Base-by-base conservation (phyloP, 2,888 invertebrate genomes). In the Carcina quercana region DNA sequence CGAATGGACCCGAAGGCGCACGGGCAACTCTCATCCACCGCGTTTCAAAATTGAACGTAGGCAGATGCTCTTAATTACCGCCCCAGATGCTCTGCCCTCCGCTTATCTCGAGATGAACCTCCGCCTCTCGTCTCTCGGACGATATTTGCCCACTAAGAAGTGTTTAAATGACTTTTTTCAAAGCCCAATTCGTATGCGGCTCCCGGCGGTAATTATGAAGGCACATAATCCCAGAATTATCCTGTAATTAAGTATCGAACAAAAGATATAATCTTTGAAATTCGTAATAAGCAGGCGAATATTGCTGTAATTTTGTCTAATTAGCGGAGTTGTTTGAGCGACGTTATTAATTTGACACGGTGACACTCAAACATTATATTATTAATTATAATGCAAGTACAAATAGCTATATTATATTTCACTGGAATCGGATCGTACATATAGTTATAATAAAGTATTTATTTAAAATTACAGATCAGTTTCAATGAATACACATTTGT, bases 1-100 rank as follows among this genome's bases (percentile, higher is more conserved):
- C 63, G 71, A 80, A 79, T 78, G 83, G 79, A 79, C 80, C 78
- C 73, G 66, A 67, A 66, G 72, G 71, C 62, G 70, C 56, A 39
- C 46, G 53, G 59, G 35, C 73, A 78, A 76, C 74, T 62, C 68
- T 74, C 76, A 74, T 75, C 82, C 68, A 65, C 70, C 66, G 69
- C 71, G 74, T 64, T 79, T 75, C 82, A 79, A 83, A 83, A 83
- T 82, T 83, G 79, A 79, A 75, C 68, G 79, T 75, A 80, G 80
- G 80, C 83, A 82, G 83, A 83, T 83, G 82, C 70, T 69, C 82
- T 82, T 83, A 83, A 83, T 83, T 82, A 80, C 82, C 68, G 57
- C 45, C 43, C 69, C 83, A 82, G 83, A 68, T 82, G 83, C 68
- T 47, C 53, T 48, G 52, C 48, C 43, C 50, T 48, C 50, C 63